These are phyloP conservation scores for Quadroppia sp. DNA, from an alignment of 2,888 invertebrate genomes.

Conservation along the genomic window DNA sequence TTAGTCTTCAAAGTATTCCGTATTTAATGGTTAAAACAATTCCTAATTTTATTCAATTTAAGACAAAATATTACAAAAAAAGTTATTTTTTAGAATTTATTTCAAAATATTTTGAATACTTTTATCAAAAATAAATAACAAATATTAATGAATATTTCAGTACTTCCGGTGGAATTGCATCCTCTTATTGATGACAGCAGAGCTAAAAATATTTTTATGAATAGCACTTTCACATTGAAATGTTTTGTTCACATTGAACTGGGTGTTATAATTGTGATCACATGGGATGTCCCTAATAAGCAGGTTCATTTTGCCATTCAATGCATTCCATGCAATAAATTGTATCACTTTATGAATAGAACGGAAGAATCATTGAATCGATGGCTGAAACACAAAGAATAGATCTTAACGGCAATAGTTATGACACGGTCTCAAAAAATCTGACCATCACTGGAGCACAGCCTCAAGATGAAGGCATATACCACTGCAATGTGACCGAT, in stretches of 20 bases:
- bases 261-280: constrained; percentile 46
- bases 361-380: constrained; percentile 43
- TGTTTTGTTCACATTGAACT: constrained; percentile 48
- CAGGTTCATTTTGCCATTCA: constrained; percentile 34
- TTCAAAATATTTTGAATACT: no score
- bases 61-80: no score
- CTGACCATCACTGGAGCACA: constrained; percentile 47
- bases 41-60: no score
- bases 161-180: constrained; percentile 39
- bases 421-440: constrained; percentile 36
- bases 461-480: constrained; percentile 48
- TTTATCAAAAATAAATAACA: no score
- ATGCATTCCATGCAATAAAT: constrained; percentile 4
- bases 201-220: constrained; percentile 47
- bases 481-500: constrained; percentile 48
- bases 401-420: constrained; percentile 32
- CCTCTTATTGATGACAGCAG: constrained; percentile 47
- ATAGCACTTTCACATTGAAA: constrained; percentile 47
- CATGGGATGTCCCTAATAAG: constrained; percentile 48
- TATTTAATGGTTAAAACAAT: no score
- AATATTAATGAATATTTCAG: constrained; percentile 13
- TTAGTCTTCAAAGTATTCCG: no score
- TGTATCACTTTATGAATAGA: not conserved
- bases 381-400: constrained; percentile 34
- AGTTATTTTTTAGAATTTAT: no score